Evolutionary conservation across 2,888 invertebrate genomes (phyloP).

Genomic region (Drosophila rubida): DNA sequence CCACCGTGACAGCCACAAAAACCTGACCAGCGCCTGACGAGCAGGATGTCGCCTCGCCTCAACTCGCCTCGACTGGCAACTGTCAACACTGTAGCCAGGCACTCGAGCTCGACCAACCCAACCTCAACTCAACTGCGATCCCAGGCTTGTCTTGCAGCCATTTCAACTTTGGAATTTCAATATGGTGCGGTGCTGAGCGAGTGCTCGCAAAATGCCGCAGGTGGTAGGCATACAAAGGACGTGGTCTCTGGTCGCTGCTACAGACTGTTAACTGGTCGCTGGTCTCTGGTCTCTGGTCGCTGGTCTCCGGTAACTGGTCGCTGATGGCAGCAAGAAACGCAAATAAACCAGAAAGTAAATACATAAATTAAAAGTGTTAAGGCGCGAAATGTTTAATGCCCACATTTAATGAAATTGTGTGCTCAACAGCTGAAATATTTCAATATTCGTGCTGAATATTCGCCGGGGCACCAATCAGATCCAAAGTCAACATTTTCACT

Average conservation of each 20-base stretch:
- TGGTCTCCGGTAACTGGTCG: background rate
- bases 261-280: background rate
- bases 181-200: slow-evolving; percentile 59
- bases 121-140: background rate
- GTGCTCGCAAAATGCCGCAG: slow-evolving; percentile 58
- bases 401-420: slow-evolving; percentile 57
- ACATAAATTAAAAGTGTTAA: slow-evolving; percentile 80
- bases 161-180: slow-evolving; percentile 80
- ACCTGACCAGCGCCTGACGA: slow-evolving; percentile 48
- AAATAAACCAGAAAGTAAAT: slow-evolving; percentile 77
- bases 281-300: background rate
- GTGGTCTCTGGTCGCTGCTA: background rate
- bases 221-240: slow-evolving; percentile 61
- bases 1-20: slow-evolving; percentile 53
- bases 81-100: slow-evolving; percentile 30
- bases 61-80: slow-evolving; percentile 1
- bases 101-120: slow-evolving; percentile 32
- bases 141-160: slow-evolving; percentile 62
- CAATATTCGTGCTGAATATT: slow-evolving; percentile 26
- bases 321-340: slow-evolving; percentile 42
- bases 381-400: slow-evolving; percentile 72
- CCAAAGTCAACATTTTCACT: slow-evolving; percentile 27
- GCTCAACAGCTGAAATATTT: slow-evolving; percentile 46
- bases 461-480: background rate
- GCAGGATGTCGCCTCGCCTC: slow-evolving; percentile 36